phyloP scores from a whole-genome alignment of 2,888 invertebrate species.

The Therioaphis trifolii region DNA sequence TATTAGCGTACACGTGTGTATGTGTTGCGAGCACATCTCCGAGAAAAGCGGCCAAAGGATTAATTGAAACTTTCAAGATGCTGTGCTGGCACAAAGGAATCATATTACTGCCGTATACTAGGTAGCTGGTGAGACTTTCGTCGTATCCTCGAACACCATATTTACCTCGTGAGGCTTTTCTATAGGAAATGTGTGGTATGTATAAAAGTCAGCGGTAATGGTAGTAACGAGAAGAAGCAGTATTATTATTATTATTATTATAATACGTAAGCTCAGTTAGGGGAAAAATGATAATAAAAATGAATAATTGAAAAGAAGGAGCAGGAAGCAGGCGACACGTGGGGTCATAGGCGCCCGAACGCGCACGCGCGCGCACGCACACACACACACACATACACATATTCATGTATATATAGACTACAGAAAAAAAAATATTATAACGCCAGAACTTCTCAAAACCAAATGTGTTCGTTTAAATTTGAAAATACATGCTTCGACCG shows the following conservation, averaged over 20 bases:
- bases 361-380: no score
- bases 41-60: conserved; percentile 43
- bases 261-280: background rate
- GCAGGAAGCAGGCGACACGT: background rate
- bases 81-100: conserved; percentile 41
- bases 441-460: conserved; percentile 34
- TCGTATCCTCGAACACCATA: background rate
- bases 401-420: background rate
- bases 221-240: conserved; percentile 24
- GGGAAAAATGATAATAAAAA: background rate
- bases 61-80: conserved; percentile 63
- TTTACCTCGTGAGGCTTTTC: conserved; percentile 43
- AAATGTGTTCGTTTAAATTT: conserved; percentile 36
- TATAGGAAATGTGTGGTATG: background rate
- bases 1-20: background rate
- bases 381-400: background rate
- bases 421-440: conserved; percentile 30
- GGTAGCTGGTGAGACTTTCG: conserved; percentile 1
- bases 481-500: background rate
- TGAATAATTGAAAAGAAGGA: conserved; percentile 26
- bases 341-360: background rate
- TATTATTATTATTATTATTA: background rate
- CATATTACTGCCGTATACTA: background rate
- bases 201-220: background rate
- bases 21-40: background rate